A percentile compares a stretch with the other conserved stretches of the same genome.
Evolutionary conservation across 2,113 vertebrate genomes (phyloP).

Genomic region (Numida meleagris): DNA sequence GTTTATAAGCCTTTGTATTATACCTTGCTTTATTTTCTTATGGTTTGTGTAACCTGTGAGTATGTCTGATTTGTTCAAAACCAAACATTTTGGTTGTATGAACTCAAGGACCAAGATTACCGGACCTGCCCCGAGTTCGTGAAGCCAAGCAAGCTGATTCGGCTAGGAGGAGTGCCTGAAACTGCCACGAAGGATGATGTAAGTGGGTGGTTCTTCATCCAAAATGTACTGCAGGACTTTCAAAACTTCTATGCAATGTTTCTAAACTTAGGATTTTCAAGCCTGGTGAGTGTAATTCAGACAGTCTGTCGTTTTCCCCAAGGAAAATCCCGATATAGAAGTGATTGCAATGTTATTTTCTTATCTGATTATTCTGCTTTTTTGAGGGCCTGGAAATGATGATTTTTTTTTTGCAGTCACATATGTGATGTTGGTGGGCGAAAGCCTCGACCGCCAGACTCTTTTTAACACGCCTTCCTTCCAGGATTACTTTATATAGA

Average conservation of each 20-base stretch:
- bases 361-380: background rate
- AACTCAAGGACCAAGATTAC: slow-evolving; percentile 94
- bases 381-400: background rate
- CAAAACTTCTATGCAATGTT: background rate
- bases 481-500: background rate
- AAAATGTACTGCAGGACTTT: background rate
- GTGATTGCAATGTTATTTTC: background rate
- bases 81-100: slow-evolving; percentile 54
- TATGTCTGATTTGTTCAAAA: slow-evolving; percentile 34
- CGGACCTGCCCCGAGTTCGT: slow-evolving; percentile 87
- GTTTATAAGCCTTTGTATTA: background rate
- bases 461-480: background rate
- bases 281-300: background rate
- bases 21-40: background rate
- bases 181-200: slow-evolving; percentile 94
- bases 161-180: slow-evolving; percentile 91
- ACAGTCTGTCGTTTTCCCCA: background rate
- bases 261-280: background rate
- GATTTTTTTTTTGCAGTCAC: background rate
- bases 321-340: slow-evolving; percentile 28
- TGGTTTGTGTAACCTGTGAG: background rate
- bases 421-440: background rate
- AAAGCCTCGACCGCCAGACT: background rate
- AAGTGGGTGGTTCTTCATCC: slow-evolving; percentile 36
- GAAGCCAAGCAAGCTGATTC: slow-evolving; percentile 91